These are phyloP conservation scores for Drosophila lacicola DNA, from an alignment of 2,888 invertebrate genomes.

Conservation along the genomic window DNA sequence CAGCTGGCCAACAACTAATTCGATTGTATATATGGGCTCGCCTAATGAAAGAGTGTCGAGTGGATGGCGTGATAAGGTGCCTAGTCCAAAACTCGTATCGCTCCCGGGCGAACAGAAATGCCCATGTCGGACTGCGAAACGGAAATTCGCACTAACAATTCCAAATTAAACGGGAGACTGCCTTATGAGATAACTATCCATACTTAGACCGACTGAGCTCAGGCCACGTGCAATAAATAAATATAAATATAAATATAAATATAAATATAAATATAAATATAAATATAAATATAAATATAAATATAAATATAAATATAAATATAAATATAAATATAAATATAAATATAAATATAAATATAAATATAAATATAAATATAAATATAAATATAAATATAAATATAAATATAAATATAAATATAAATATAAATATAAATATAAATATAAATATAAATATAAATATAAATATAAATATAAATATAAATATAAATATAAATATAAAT, in stretches of 20 bases:
- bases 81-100: slow-evolving; percentile 8
- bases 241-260: slow-evolving; percentile 31
- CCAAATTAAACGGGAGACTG: slow-evolving; percentile 19
- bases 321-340: slow-evolving; percentile 34
- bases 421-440: slow-evolving; percentile 31
- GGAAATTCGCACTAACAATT: slow-evolving; percentile 59
- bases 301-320: slow-evolving; percentile 38
- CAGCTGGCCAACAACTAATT: slow-evolving; percentile 63
- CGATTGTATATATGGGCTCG: slow-evolving; percentile 40
- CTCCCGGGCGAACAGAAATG: neutral
- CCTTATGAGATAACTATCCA: slow-evolving; percentile 14
- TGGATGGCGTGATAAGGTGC: slow-evolving; percentile 54
- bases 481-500: slow-evolving; percentile 38
- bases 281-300: slow-evolving; percentile 33
- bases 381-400: slow-evolving; percentile 30
- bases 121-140: slow-evolving; percentile 17
- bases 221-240: slow-evolving; percentile 13
- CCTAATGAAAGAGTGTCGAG: slow-evolving; percentile 36
- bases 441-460: slow-evolving; percentile 34
- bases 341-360: slow-evolving; percentile 31
- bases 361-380: slow-evolving; percentile 33
- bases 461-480: slow-evolving; percentile 33
- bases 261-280: slow-evolving; percentile 34
- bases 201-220: slow-evolving; percentile 42
- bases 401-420: slow-evolving; percentile 30